A percentile compares a stretch with the other conserved stretches of the same genome.
Evolutionary conservation across 2,797 vertebrate genomes (phyloP).

Genomic region (Dryobates pubescens): DNA sequence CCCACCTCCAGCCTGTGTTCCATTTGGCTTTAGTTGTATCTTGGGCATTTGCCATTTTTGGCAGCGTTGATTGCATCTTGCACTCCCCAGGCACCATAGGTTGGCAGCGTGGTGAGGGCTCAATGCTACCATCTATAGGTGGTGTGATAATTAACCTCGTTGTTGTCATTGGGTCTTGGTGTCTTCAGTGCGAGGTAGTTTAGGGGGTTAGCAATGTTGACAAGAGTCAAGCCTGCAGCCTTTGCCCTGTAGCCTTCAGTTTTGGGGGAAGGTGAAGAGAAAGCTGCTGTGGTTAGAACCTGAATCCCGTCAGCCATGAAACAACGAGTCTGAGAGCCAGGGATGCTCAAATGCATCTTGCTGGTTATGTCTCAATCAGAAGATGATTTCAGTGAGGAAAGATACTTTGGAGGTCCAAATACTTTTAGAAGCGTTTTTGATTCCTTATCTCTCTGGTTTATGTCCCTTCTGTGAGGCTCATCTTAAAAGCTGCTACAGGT

Average conservation of each 20-base stretch:
- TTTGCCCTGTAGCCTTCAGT: no score
- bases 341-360: accelerated
- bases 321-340: accelerated
- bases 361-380: no score
- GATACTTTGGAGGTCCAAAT: no score
- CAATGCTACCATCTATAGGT: accelerated
- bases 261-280: not conserved
- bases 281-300: accelerated
- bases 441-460: accelerated
- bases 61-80: accelerated
- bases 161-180: not conserved
- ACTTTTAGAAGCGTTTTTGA: not conserved
- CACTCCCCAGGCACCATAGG: accelerated
- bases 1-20: not conserved
- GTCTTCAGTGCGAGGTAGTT: accelerated
- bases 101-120: accelerated
- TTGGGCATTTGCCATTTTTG: no score
- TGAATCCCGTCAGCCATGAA: accelerated
- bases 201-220: accelerated
- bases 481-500: not conserved
- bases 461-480: not conserved
- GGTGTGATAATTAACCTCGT: not conserved
- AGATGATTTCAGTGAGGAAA: accelerated
- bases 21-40: accelerated
- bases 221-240: accelerated